Percentiles rank a stretch among this genome's conserved stretches.
Conservation (phyloP, 2,113 vertebrate species). For the Hirundichthys speculiger region DNA sequence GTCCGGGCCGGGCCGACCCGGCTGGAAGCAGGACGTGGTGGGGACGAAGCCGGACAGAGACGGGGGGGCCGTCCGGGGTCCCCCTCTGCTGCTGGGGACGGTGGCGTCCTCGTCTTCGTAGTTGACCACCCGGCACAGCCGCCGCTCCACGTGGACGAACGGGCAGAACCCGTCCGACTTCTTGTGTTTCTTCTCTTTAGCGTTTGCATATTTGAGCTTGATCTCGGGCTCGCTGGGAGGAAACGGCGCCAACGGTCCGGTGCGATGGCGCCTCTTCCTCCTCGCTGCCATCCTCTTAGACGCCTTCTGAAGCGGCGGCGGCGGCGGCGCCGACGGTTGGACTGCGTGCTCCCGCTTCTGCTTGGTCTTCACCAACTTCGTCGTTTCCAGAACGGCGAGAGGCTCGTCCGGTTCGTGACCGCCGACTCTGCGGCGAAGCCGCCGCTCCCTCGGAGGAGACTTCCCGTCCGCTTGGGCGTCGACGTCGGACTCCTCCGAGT, state of each 20-base stretch:
- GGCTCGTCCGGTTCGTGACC: conserved; percentile 7
- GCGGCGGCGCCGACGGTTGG: background rate
- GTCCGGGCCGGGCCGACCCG: conserved; percentile 56
- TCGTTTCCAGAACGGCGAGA: background rate
- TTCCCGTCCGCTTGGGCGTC: conserved; percentile 1
- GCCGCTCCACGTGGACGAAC: conserved; percentile 69
- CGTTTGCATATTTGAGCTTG: conserved; percentile 63
- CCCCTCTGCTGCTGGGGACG: conserved; percentile 1
- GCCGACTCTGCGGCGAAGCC: background rate
- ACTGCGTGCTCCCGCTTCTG: conserved; percentile 5
- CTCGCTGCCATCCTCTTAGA: background rate
- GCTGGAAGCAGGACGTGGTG: conserved; percentile 73
- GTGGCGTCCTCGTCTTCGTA: conserved; percentile 68
- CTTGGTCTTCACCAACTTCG: conserved; percentile 7
- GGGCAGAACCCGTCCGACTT: conserved; percentile 65
- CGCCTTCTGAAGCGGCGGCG: background rate
- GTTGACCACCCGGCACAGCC: conserved; percentile 75
- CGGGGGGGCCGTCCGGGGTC: background rate
- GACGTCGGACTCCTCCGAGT: conserved; percentile 25
- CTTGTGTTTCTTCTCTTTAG: conserved; percentile 59
- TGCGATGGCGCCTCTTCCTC: conserved; percentile 26
- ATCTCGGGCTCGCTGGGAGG: conserved; percentile 71
- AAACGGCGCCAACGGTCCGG: conserved; percentile 46
- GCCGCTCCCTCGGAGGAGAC: conserved; percentile 8
- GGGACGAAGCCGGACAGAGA: conserved; percentile 67